phyloP scores from a whole-genome alignment of 2,797 vertebrate species.

The Buphagus erythrorhynchus region DNA sequence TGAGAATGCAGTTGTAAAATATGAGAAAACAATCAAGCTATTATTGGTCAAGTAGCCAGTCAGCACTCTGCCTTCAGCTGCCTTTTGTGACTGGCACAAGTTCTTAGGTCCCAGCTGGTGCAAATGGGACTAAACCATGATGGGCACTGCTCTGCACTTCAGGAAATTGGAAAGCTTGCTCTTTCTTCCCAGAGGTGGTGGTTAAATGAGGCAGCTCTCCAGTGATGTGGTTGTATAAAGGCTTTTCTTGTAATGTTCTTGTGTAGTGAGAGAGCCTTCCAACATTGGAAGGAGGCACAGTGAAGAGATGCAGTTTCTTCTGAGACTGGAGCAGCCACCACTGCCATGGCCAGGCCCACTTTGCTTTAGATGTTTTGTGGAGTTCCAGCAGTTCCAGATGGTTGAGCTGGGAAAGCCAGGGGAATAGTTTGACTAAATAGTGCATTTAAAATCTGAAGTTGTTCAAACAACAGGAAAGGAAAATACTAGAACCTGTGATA shows the following conservation, averaged over 20 bases:
- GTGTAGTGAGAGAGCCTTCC: neutral
- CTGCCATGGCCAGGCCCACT: neutral
- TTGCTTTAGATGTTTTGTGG: neutral
- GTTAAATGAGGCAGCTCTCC: neutral
- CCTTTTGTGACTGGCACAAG: neutral
- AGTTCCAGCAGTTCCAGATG: neutral
- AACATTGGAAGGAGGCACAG: neutral
- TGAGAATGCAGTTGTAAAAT: neutral
- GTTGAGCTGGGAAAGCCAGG: neutral
- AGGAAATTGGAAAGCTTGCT: neutral
- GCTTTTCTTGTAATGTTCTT: neutral
- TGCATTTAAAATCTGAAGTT: neutral
- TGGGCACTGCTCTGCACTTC: neutral
- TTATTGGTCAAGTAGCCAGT: neutral
- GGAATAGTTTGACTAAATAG: neutral
- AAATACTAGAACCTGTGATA: neutral
- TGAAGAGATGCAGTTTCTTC: neutral
- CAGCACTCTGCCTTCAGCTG: neutral
- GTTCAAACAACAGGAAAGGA: neutral
- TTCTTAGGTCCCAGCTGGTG: neutral
- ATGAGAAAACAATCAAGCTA: neutral
- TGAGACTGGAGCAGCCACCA: neutral
- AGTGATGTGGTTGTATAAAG: neutral
- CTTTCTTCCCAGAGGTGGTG: neutral
- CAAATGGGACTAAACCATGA: neutral